Conservation (phyloP, 1,140 invertebrate genomes). For the Drosophila ficusphila region DNA sequence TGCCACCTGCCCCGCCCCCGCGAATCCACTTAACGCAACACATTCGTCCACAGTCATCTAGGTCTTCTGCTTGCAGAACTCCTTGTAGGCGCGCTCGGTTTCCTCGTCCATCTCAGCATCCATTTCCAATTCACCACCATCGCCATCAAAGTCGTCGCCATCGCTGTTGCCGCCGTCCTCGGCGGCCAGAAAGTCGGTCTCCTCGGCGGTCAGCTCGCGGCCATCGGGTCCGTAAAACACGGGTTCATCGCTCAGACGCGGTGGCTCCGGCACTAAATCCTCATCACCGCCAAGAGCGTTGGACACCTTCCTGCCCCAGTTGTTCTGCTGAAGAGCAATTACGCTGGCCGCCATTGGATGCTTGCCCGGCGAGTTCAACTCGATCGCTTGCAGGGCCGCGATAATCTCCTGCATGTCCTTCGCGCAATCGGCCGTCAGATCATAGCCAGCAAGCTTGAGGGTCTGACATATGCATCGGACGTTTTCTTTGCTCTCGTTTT, state of each 20-base stretch:
- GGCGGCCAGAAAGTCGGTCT: conserved; percentile 84
- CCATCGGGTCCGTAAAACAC: conserved; percentile 85
- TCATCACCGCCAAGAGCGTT: conserved; percentile 74
- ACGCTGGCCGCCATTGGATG: conserved; percentile 76
- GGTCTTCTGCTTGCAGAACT: conserved; percentile 83
- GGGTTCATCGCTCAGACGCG: conserved; percentile 77
- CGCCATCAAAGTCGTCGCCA: conserved; percentile 80
- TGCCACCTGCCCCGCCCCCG: conserved; percentile 15
- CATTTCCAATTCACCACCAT: conserved; percentile 84
- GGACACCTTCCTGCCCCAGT: conserved; percentile 79
- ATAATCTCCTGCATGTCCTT: conserved; percentile 74
- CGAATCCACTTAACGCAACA: conserved; percentile 18
- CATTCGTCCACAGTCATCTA: conserved; percentile 47
- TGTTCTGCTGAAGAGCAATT: conserved; percentile 77
- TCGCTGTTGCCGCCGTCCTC: conserved; percentile 67
- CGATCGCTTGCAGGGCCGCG: conserved; percentile 54
- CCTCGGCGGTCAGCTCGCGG: conserved; percentile 85
- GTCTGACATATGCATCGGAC: conserved; percentile 86
- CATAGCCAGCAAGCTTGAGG: conserved; percentile 84
- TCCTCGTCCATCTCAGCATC: conserved; percentile 86
- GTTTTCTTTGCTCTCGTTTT: conserved; percentile 81
- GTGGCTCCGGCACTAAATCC: conserved; percentile 59
- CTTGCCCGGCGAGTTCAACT: conserved; percentile 65
- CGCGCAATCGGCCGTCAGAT: conserved; percentile 74
- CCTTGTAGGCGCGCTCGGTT: conserved; percentile 85